Conservation (phyloP, 92 coral and sea anemone genomes). For the Siderastrea siderea region DNA sequence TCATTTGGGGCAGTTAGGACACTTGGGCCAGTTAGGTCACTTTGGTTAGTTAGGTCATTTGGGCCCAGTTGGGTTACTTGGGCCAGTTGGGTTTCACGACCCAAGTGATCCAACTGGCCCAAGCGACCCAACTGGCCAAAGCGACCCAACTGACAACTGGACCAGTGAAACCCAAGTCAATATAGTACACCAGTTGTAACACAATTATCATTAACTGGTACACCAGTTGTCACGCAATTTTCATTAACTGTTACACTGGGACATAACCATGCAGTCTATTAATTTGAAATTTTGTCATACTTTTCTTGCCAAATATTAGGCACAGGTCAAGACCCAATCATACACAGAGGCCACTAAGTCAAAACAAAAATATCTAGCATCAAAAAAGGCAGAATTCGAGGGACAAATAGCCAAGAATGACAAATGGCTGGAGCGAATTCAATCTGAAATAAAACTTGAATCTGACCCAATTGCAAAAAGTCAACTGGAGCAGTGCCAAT, state of each 20-base stretch:
- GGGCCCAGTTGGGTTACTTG: no score
- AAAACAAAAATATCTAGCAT: conserved; percentile 79
- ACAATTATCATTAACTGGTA: no score
- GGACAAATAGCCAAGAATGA: conserved; percentile 75
- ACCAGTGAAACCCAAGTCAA: no score
- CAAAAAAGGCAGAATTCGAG: conserved; percentile 71
- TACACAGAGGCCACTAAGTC: conserved; percentile 80
- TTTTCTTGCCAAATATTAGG: conserved; percentile 46
- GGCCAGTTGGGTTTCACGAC: no score
- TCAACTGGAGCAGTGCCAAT: conserved; percentile 53
- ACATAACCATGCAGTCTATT: no score
- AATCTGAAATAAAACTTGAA: conserved; percentile 70
- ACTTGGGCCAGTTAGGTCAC: no score
- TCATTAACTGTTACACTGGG: not conserved
- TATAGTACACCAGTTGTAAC: no score
- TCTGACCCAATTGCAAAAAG: conserved; percentile 46
- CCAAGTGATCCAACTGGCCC: no score
- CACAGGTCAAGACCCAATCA: conserved; percentile 69
- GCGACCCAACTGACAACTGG: no score
- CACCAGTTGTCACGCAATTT: not conserved
- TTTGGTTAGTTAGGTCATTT: no score
- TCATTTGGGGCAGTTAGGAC: no score
- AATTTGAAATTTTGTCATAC: not conserved
- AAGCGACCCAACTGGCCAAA: no score
- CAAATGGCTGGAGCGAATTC: conserved; percentile 78